Conservation (phyloP, 2,888 invertebrate genomes). For the Tachina lurida region DNA sequence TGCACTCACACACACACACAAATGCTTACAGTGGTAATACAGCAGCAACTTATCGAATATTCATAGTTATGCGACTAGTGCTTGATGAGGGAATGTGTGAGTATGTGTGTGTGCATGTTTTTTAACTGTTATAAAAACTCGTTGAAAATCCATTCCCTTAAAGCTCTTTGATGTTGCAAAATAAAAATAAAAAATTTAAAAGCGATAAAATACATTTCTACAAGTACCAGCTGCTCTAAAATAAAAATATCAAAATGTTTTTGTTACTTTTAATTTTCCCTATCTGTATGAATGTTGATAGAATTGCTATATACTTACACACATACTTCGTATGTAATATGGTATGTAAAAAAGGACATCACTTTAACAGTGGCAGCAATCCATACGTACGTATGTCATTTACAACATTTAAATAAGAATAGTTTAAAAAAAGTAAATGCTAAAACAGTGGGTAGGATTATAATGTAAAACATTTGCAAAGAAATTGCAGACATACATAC, state of each 20-base stretch:
- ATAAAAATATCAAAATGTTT: constrained; percentile 24
- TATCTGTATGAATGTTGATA: not conserved
- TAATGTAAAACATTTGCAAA: not conserved
- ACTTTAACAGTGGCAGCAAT: constrained; percentile 25
- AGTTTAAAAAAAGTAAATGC: not conserved
- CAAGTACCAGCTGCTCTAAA: constrained; percentile 60
- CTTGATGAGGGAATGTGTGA: not conserved
- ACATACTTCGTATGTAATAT: constrained; percentile 17
- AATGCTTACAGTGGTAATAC: constrained; percentile 10
- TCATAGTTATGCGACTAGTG: constrained; percentile 19
- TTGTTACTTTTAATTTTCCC: not conserved
- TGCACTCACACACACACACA: not conserved
- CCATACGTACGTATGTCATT: not conserved
- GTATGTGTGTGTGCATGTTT: not conserved
- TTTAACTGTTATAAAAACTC: not conserved
- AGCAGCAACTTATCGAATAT: constrained; percentile 32
- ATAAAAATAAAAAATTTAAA: constrained; percentile 45
- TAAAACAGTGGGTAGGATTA: not conserved
- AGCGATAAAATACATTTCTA: constrained; percentile 56
- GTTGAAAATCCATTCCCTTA: constrained; percentile 34
- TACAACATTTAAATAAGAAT: constrained; percentile 42
- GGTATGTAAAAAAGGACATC: constrained; percentile 22
- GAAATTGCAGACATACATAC: not conserved
- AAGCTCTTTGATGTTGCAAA: constrained; percentile 7
- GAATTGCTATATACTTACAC: not conserved